Percentiles rank a stretch among this genome's conserved stretches.
Evolutionary conservation across 2,888 invertebrate genomes (phyloP).

Genomic region (Callyntrura sp.): DNA sequence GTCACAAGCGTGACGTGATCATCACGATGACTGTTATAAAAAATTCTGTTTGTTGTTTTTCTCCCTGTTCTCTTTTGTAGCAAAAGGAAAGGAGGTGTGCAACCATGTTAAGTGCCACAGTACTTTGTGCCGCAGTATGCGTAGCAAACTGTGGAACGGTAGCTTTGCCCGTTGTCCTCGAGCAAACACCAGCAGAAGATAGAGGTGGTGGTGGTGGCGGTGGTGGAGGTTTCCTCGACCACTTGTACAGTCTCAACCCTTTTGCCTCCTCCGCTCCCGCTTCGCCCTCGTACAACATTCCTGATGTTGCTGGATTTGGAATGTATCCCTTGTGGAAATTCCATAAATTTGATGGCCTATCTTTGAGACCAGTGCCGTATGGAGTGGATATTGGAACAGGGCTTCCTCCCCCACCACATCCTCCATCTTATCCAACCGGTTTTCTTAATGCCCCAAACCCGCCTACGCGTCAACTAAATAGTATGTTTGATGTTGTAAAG

Average conservation of each 20-base stretch:
- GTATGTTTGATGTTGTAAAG: background rate
- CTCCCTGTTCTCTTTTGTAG: background rate
- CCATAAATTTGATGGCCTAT: constrained; percentile 85
- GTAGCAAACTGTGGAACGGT: constrained; percentile 57
- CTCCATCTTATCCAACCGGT: constrained; percentile 59
- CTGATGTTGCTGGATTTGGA: constrained; percentile 79
- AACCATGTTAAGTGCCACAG: constrained; percentile 55
- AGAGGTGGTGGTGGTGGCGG: constrained; percentile 63
- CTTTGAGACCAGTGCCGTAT: constrained; percentile 84
- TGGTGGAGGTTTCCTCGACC: constrained; percentile 52
- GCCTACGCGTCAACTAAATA: constrained; percentile 34
- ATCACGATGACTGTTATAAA: constrained; percentile 50
- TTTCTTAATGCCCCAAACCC: constrained; percentile 49
- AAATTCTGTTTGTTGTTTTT: constrained; percentile 62
- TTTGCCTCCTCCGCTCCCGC: constrained; percentile 41
- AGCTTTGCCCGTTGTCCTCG: background rate
- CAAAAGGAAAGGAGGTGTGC: constrained; percentile 49
- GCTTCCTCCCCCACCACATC: constrained; percentile 75
- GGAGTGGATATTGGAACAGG: constrained; percentile 79
- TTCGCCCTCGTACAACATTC: constrained; percentile 52
- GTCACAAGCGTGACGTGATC: constrained; percentile 10
- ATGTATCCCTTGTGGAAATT: constrained; percentile 84
- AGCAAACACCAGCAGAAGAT: constrained; percentile 76
- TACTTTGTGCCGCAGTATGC: constrained; percentile 52
- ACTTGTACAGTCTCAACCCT: constrained; percentile 46